Evolutionary conservation across 2,113 vertebrate species (phyloP).

Genomic region (Brachionichthys hirsutus): DNA sequence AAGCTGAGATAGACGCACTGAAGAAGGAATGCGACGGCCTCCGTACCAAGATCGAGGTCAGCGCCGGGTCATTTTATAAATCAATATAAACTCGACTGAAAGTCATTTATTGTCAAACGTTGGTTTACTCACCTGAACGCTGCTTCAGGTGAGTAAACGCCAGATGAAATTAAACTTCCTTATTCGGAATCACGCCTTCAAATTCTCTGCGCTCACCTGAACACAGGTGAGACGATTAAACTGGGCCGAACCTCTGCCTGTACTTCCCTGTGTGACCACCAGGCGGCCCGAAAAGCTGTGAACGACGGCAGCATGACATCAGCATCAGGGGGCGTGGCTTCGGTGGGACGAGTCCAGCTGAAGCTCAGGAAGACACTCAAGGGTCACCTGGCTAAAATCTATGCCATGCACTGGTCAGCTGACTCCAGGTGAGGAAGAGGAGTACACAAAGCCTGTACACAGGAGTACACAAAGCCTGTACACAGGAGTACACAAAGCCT

Average conservation of each 20-base stretch:
- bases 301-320: constrained; percentile 66
- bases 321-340: constrained; percentile 49
- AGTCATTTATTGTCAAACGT: too few species aligned
- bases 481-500: too few species aligned
- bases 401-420: constrained; percentile 78
- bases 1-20: constrained; percentile 77
- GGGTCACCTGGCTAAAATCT: constrained; percentile 84
- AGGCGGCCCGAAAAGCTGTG: constrained; percentile 76
- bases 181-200: too few species aligned
- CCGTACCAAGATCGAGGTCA: constrained; percentile 78
- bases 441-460: too few species aligned
- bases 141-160: too few species aligned
- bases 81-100: too few species aligned
- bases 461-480: too few species aligned
- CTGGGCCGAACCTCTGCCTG: neutral
- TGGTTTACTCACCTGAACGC: too few species aligned
- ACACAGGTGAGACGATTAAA: too few species aligned
- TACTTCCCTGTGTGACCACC: neutral
- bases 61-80: too few species aligned
- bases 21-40: constrained; percentile 79
- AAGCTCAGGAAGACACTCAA: constrained; percentile 80
- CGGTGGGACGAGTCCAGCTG: constrained; percentile 75
- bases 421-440: constrained; percentile 74
- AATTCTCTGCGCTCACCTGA: too few species aligned
- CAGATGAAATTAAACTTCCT: too few species aligned